Conservation (phyloP, 2,888 invertebrate species). For the Campaea margaritaria region DNA sequence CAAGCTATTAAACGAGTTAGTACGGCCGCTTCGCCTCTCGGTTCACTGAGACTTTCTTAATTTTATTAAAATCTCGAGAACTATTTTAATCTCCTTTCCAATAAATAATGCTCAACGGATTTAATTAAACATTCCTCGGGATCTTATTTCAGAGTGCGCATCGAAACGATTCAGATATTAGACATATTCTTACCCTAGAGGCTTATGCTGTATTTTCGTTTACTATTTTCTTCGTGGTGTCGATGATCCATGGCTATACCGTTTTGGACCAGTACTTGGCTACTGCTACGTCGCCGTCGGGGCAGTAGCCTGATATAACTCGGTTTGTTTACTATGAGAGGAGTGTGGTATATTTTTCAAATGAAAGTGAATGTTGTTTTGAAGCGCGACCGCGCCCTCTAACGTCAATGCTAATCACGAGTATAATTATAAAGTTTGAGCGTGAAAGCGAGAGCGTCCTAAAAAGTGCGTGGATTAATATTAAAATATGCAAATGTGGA, state of each 20-base stretch:
- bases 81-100: conserved; percentile 12
- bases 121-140: conserved; percentile 28
- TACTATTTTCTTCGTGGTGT: too few species aligned
- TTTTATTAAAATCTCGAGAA: conserved; percentile 16
- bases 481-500: conserved; percentile 18
- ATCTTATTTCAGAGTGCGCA: conserved; percentile 6
- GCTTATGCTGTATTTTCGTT: neutral
- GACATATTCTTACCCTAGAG: neutral
- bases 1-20: conserved; percentile 8
- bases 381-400: neutral
- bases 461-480: conserved; percentile 19
- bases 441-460: neutral
- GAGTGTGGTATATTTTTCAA: too few species aligned
- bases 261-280: too few species aligned
- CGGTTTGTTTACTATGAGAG: too few species aligned
- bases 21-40: neutral
- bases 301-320: too few species aligned
- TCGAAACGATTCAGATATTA: neutral
- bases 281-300: too few species aligned
- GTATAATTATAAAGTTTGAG: neutral
- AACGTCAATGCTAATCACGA: neutral
- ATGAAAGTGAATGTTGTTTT: too few species aligned
- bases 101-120: conserved; percentile 21
- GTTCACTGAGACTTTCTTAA: neutral
- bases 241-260: too few species aligned